Base-by-base conservation (phyloP, 2,888 invertebrate genomes). In the Drosophila mettleri region DNA sequence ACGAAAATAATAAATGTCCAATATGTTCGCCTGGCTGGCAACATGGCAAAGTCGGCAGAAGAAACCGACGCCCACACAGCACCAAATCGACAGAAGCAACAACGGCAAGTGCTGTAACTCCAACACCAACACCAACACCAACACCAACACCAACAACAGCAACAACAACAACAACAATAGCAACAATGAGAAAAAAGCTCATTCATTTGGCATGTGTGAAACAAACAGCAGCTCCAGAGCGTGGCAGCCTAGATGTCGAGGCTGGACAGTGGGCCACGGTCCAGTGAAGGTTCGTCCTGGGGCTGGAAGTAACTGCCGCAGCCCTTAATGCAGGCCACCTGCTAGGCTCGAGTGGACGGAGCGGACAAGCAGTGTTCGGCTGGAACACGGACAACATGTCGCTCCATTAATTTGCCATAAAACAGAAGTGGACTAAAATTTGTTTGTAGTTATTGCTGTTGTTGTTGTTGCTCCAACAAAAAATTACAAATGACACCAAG, bases 361-460 rank as follows among this genome's bases (percentile, higher is more conserved):
- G 53, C 53, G 46, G 41, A 62, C 48, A 43, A 54, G 22, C 54
- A 10, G 41, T 57, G 61, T 16, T 54, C 20, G 62, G 51, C 61
- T 64, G 67, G 75, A 76, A 82, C 77, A 82, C 74, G 88, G 78
- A 63, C 76, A 80, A 71, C 86, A 89, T 89, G 84, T 88, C 74
- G 80, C 74, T 75, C 88, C 90, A 91, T 90, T 90, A 89, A 90
- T 90, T 87, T 88, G 86, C 81, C 90, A 86, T 91, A 89, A 91
- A 90, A 88, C 89, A 84, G 83, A 83, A 90, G 84, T 90, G 90
- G 79, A 82, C 90, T 82, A 77, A 84, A 88, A 90, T 89, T 87
- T 89, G 89, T 86, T 89, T 86, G 84, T 83, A 69, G 74, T 69
- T 83, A 59, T 74, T 78, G 66, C 58, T 80, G 67, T 43, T 64